Conservation (phyloP, 1,140 invertebrate genomes). For the Homalodisca vitripennis region DNA sequence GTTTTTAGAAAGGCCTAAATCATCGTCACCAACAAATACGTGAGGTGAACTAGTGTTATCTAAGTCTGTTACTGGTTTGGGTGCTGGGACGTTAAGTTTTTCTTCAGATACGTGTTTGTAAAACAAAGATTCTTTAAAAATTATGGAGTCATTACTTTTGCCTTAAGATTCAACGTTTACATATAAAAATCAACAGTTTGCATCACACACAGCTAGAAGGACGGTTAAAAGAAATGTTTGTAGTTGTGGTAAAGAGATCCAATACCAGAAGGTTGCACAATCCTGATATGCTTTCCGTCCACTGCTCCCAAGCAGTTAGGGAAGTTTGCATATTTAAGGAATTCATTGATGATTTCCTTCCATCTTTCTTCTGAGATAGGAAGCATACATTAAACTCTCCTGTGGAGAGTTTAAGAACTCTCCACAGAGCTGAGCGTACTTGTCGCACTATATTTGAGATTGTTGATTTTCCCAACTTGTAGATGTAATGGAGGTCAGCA, state of each 20-base stretch:
- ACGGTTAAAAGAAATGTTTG: no score
- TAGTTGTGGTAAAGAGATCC: slow-evolving; percentile 8
- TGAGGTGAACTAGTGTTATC: slow-evolving; percentile 10
- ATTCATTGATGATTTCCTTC: slow-evolving; percentile 12
- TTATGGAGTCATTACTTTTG: slow-evolving; percentile 6
- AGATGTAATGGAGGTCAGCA: slow-evolving; percentile 39
- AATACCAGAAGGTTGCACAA: not conserved
- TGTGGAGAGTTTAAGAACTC: slow-evolving; percentile 17
- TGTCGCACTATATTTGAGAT: slow-evolving; percentile 15
- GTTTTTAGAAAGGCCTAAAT: not conserved
- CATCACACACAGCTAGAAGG: slow-evolving; percentile 11
- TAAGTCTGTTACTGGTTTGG: slow-evolving; percentile 4
- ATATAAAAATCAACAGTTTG: slow-evolving; percentile 8
- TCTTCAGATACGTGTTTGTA: not conserved
- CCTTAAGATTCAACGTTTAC: not conserved
- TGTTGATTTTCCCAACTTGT: slow-evolving; percentile 39
- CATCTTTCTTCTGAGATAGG: slow-evolving; percentile 16
- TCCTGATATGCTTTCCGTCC: no score
- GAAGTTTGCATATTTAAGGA: slow-evolving; percentile 8
- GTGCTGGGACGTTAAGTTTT: slow-evolving; percentile 3
- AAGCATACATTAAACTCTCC: slow-evolving; percentile 2
- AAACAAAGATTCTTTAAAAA: slow-evolving; percentile 9
- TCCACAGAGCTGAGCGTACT: slow-evolving; percentile 18
- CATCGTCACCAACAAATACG: slow-evolving; percentile 8
- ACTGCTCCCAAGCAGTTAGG: no score